Conservation (phyloP, 1,140 invertebrate species). For the Melanaphis sacchari region DNA sequence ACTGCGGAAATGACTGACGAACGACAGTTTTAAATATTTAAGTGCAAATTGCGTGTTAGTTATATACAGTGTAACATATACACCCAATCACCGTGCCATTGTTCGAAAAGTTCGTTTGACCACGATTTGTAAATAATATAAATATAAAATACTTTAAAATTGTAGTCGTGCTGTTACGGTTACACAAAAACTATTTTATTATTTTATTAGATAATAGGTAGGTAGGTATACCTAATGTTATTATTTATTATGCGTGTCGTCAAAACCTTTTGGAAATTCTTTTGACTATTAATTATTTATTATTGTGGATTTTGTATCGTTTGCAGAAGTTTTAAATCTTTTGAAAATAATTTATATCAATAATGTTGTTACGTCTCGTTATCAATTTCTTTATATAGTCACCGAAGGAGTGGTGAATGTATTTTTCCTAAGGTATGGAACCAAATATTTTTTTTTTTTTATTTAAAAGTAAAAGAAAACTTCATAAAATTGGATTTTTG, state of each 20-base stretch:
- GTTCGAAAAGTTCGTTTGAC: not conserved
- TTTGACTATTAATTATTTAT: not conserved
- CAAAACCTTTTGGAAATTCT: not conserved
- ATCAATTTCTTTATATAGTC: not conserved
- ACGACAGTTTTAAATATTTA: constrained; percentile 34
- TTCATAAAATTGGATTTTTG: not conserved
- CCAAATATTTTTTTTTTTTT: not conserved
- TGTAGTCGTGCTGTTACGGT: not conserved
- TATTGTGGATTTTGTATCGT: not conserved
- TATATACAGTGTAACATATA: too few relatives aligned
- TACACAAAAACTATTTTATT: not conserved
- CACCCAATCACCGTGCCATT: not conserved
- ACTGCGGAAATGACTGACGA: not conserved
- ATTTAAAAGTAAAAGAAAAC: not conserved
- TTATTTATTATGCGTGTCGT: not conserved
- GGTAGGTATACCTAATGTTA: not conserved
- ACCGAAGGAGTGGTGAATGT: not conserved
- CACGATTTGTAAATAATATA: not conserved
- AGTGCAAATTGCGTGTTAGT: not conserved
- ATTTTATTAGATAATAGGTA: not conserved
- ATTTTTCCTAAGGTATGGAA: not conserved
- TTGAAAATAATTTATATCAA: not conserved
- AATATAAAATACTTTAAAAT: not conserved
- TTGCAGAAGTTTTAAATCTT: not conserved
- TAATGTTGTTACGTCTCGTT: too few relatives aligned